phyloP scores from a whole-genome alignment of 2,888 invertebrate genomes.

The Pyrocoelia pectoralis region DNA sequence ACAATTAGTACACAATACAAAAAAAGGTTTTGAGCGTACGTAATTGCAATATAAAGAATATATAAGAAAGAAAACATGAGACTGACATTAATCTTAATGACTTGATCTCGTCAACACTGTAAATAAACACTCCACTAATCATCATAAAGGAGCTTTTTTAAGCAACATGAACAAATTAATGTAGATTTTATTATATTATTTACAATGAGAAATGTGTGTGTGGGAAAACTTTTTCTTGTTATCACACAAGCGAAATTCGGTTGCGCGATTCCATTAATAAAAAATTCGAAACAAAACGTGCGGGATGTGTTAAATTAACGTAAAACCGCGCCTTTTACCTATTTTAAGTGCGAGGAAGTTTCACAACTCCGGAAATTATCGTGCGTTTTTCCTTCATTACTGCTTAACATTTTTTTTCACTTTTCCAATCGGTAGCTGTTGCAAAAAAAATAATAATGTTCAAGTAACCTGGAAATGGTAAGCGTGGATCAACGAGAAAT shows the following conservation, averaged over 20 bases:
- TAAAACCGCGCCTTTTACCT: not conserved
- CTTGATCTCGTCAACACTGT: conserved; percentile 26
- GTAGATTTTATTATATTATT: conserved; percentile 26
- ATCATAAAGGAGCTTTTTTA: conserved; percentile 20
- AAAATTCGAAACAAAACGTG: conserved; percentile 5
- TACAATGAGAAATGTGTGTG: conserved; percentile 28
- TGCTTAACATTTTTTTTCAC: too few relatives aligned
- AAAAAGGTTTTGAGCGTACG: not conserved
- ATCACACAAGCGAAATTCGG: conserved; percentile 3
- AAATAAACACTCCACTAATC: conserved; percentile 23
- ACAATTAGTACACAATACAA: not conserved
- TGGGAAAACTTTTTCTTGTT: conserved; percentile 16
- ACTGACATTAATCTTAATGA: conserved; percentile 20
- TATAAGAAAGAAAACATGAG: conserved; percentile 1
- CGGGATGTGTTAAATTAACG: not conserved
- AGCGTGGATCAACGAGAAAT: conserved; percentile 16
- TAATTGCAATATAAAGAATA: not conserved
- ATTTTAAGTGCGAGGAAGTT: not conserved
- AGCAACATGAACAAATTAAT: conserved; percentile 24
- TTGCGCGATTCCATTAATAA: conserved; percentile 9
- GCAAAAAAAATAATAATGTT: too few relatives aligned
- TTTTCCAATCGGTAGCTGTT: too few relatives aligned
- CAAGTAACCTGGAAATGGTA: not conserved
- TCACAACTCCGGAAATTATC: too few relatives aligned
- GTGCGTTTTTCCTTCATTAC: not conserved